Percentiles rank a stretch among this genome's conserved stretches.
Conservation (phyloP, 2,797 vertebrate species). For the Petrocephalus schoutedeni region DNA sequence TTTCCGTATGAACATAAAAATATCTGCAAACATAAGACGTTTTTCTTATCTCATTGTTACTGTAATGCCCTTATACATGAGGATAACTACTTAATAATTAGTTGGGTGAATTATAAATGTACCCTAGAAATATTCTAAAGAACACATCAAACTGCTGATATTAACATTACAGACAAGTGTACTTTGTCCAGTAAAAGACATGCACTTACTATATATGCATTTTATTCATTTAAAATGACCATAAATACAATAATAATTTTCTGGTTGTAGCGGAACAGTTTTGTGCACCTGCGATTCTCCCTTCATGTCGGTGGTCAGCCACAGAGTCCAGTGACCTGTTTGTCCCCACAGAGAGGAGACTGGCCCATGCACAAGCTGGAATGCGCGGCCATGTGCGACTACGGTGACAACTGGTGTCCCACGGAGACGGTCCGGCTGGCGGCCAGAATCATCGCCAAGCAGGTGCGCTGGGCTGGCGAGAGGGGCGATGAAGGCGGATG, state of each 20-base stretch:
- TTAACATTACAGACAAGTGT: background rate
- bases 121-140: background rate
- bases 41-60: background rate
- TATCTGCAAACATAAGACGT: background rate
- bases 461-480: slow-evolving; percentile 64
- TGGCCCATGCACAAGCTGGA: slow-evolving; percentile 96
- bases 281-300: background rate
- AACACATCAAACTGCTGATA: background rate
- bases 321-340: slow-evolving; percentile 22
- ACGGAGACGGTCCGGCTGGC: slow-evolving; percentile 83
- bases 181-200: background rate
- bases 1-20: background rate
- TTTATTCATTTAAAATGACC: too few species aligned
- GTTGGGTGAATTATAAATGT: too few species aligned
- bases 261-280: too few species aligned
- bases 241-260: background rate
- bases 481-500: background rate
- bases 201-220: background rate
- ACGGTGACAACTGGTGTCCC: slow-evolving; percentile 84
- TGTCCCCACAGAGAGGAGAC: slow-evolving; percentile 73
- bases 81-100: background rate
- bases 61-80: background rate
- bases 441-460: slow-evolving; percentile 82
- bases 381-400: slow-evolving; percentile 80
- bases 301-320: background rate